phyloP scores from a whole-genome alignment of 2,797 vertebrate species.

The Chiloscyllium punctatum region DNA sequence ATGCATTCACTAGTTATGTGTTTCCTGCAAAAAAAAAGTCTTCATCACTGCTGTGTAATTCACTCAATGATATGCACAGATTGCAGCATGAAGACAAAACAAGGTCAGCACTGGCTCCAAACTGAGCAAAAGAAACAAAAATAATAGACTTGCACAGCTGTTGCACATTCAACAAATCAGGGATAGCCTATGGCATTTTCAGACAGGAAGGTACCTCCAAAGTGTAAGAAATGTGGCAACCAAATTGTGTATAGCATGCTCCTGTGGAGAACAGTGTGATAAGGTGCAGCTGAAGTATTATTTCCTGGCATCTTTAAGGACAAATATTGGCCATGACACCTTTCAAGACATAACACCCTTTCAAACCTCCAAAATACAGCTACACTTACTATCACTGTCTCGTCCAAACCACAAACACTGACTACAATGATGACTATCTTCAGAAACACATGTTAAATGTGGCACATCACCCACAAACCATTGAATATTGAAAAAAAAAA shows the following conservation, averaged over 20 bases:
- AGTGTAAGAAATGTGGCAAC: not conserved
- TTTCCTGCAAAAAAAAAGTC: not conserved
- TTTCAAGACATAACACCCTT: not conserved
- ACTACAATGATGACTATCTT: not conserved
- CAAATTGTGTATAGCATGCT: not conserved
- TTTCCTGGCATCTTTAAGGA: not conserved
- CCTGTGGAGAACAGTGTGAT: not conserved
- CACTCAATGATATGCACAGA: not conserved
- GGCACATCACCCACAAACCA: no score
- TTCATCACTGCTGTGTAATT: not conserved
- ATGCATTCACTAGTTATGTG: not conserved
- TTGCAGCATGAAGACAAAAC: not conserved
- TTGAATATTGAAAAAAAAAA: not conserved
- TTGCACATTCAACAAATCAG: not conserved
- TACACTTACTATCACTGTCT: no score
- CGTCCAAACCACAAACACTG: not conserved
- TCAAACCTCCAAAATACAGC: not conserved
- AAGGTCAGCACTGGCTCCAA: not conserved
- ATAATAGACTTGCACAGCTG: not conserved
- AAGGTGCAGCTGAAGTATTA: not conserved
- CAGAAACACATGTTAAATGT: no score
- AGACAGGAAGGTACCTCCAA: not conserved
- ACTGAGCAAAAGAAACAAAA: not conserved
- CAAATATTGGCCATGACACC: not conserved
- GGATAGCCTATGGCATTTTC: not conserved